Evolutionary conservation across 2,888 invertebrate genomes (phyloP).

Genomic region (Stenchaetothrips biformis): DNA sequence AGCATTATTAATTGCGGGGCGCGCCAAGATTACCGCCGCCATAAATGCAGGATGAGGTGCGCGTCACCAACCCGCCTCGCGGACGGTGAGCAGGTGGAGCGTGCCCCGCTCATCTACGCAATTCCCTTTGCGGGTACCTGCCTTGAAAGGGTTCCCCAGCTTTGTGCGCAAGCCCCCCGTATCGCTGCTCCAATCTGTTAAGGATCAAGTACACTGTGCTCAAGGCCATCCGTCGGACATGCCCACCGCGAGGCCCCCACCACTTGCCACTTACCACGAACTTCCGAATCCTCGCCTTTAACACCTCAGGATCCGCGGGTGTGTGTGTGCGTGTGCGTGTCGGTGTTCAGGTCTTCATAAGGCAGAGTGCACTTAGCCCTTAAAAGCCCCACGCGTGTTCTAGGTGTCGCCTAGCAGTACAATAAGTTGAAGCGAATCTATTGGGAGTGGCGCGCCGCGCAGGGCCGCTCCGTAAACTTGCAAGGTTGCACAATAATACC

Average conservation of each 20-base stretch:
- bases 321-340: no score
- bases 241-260: no score
- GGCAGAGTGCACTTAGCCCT: neutral
- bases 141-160: neutral
- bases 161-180: neutral
- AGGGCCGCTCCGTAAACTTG: slow-evolving; percentile 7
- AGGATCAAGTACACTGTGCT: neutral
- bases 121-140: slow-evolving; percentile 7
- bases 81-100: neutral
- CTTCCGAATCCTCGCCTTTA: no score
- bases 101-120: neutral
- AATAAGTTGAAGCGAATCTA: no score
- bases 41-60: neutral
- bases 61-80: neutral
- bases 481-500: slow-evolving; percentile 23
- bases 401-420: no score
- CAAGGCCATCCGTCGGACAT: no score
- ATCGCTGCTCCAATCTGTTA: neutral
- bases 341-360: neutral
- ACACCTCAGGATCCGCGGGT: no score
- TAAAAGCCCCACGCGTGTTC: neutral
- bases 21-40: neutral
- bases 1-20: neutral
- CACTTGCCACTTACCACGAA: no score
- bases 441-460: neutral